These are phyloP conservation scores for Falco rusticolus DNA, from an alignment of 2,797 vertebrate genomes.

Conservation along the genomic window DNA sequence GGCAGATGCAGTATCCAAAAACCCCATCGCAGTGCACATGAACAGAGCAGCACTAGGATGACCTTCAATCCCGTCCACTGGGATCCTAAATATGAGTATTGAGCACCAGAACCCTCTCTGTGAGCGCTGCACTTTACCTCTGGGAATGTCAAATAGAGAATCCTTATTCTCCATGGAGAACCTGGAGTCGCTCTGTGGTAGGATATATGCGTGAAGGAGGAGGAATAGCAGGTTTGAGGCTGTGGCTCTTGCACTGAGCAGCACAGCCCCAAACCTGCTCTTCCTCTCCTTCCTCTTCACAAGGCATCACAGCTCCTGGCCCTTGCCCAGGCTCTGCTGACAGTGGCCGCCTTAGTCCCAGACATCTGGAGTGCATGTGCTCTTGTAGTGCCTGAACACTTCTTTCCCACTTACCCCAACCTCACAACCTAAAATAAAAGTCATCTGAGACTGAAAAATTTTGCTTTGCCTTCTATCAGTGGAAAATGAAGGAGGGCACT, in stretches of 20 bases:
- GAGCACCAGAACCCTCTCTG: neutral
- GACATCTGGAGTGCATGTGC: accelerated
- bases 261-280: neutral
- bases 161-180: neutral
- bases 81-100: neutral
- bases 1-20: neutral
- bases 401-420: neutral
- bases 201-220: neutral
- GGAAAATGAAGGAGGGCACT: neutral
- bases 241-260: no score
- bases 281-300: neutral
- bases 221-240: no score
- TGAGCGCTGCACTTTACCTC: neutral
- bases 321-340: neutral
- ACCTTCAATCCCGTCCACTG: neutral
- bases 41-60: neutral
- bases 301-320: neutral
- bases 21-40: accelerated
- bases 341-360: neutral
- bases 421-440: neutral
- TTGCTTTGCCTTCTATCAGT: neutral
- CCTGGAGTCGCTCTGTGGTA: neutral
- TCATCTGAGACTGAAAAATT: neutral
- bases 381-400: neutral
- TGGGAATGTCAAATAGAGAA: neutral